Evolutionary conservation across 2,113 vertebrate species (phyloP), one percentile per base, ranked within the genome.

Genomic region (Lophius piscatorius): DNA sequence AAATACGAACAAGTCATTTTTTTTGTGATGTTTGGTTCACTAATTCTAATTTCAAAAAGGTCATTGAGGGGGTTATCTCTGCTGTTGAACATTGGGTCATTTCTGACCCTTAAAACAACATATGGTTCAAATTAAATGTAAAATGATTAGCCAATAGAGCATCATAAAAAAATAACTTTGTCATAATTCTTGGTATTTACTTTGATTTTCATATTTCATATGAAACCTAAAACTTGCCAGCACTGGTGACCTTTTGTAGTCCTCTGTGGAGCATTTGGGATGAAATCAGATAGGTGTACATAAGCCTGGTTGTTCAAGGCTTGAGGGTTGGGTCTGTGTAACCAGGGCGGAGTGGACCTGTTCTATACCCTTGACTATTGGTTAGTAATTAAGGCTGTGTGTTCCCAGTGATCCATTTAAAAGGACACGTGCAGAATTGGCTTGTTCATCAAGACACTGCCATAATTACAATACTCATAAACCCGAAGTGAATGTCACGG

Each of bases 221-320:
- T 54, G 65, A 72, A 76, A 73, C 34, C 49, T 36, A 35, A 63
- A 63, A 57, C 59, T 47, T n/a, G 4, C 21, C 24, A 48, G 35
- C 46, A 61, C 33, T 47, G 31, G 42, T 80, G 71, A 84, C 85
- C 78, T 82, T 81, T 86, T 52, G 47, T 48, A 60, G 34, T 28
- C 39, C 22, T 75, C 56, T 57, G 45, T 70, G 38, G 70, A 51
- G 40, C 54, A 83, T 29, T 56, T 45, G 49, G 36, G 13, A 69
- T 62, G 85, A 87, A 89, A 89, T 63, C 40, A 58, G 86, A 88
- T 84, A 81, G 74, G 78, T 67, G 21, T 88, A 84, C 72, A 42
- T 85, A 87, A 87, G 82, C 82, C 82, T 28, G 59, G 44, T 46
- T 74, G 82, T 81, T 62, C 61, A 40, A 49, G 52, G 60, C 56